Evolutionary conservation across 2,113 vertebrate genomes (phyloP).

Genomic region (Benthochromis sp.): DNA sequence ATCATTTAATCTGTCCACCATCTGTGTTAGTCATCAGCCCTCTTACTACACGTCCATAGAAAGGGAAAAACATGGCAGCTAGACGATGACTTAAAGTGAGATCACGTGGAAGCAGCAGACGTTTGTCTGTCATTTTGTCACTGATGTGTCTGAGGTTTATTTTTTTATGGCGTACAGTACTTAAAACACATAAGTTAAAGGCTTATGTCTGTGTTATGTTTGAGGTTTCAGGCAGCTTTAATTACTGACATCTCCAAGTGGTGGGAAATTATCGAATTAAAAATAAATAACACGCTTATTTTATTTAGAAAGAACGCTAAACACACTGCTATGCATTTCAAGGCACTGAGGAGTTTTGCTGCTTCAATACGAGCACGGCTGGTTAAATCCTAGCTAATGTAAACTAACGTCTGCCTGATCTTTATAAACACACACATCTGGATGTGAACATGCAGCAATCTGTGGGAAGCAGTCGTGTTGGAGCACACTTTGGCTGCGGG

Average conservation of each 20-base stretch:
- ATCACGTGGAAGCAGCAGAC: constrained; percentile 27
- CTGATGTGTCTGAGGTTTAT: background rate
- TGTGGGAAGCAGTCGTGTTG: background rate
- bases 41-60: constrained; percentile 35
- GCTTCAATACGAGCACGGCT: background rate
- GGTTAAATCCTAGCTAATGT: background rate
- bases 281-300: background rate
- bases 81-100: constrained; percentile 57
- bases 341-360: background rate
- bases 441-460: background rate
- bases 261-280: background rate
- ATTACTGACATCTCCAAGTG: background rate
- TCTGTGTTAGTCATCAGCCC: constrained; percentile 48
- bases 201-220: background rate
- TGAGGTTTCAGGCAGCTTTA: background rate
- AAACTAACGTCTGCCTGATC: background rate
- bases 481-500: background rate
- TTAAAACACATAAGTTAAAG: background rate
- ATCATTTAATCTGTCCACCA: constrained; percentile 45
- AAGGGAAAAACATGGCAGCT: constrained; percentile 29
- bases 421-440: background rate
- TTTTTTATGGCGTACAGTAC: background rate
- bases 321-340: background rate
- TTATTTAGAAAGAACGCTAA: background rate
- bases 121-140: constrained; percentile 4